Conservation (phyloP, 2,113 vertebrate genomes). For the Lonchura striata region DNA sequence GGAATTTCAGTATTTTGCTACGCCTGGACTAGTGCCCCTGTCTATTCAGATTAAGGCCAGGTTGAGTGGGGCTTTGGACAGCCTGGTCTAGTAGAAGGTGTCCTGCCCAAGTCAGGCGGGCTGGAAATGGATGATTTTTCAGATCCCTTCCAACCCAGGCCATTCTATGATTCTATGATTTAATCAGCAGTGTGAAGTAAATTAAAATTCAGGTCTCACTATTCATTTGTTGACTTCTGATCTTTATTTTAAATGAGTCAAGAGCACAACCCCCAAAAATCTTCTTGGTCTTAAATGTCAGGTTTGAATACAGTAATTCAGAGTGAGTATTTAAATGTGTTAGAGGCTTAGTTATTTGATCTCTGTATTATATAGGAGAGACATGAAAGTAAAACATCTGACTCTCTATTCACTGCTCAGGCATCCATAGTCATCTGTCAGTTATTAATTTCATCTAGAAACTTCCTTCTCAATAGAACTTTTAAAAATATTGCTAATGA, state of each 20-base stretch:
- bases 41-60: neutral
- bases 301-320: neutral
- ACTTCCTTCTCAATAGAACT: neutral
- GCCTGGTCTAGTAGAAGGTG: neutral
- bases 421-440: neutral
- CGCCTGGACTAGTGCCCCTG: neutral
- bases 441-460: neutral
- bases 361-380: neutral
- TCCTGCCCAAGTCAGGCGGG: neutral
- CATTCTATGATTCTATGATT: neutral
- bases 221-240: neutral
- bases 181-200: neutral
- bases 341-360: neutral
- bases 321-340: neutral
- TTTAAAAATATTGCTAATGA: neutral
- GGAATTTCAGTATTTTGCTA: neutral
- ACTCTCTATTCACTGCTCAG: neutral
- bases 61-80: neutral
- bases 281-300: neutral
- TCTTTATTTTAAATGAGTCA: neutral
- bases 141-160: neutral
- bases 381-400: neutral
- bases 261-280: neutral
- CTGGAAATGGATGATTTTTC: neutral
- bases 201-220: neutral